Conservation (phyloP, 2,797 vertebrate genomes). For the Rhynchonycteris naso region DNA sequence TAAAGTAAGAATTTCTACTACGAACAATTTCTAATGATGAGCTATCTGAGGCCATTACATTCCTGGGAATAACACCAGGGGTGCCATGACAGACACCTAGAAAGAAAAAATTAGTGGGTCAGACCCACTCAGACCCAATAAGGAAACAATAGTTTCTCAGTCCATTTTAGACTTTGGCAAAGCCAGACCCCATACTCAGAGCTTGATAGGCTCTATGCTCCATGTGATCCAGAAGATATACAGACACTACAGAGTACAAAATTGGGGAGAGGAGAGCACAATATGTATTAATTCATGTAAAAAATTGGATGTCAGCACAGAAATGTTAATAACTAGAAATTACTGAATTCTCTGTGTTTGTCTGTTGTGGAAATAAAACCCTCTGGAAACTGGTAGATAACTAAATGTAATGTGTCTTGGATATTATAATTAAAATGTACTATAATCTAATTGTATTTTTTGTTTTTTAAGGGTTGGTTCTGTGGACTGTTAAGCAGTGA, state of each 20-base stretch:
- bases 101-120: neutral
- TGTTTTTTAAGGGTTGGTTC: slow-evolving; percentile 1
- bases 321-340: slow-evolving; percentile 65
- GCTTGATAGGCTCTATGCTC: neutral
- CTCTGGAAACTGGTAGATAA: slow-evolving; percentile 17
- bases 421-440: neutral
- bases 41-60: neutral
- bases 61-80: neutral
- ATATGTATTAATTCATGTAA: neutral
- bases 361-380: slow-evolving; percentile 68
- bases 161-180: neutral
- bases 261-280: neutral
- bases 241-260: neutral
- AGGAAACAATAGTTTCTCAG: neutral
- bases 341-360: slow-evolving; percentile 17
- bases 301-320: neutral
- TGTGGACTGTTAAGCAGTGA: neutral
- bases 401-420: neutral
- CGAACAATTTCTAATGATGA: neutral
- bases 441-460: neutral
- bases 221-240: neutral
- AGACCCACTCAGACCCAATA: neutral
- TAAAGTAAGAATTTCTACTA: neutral
- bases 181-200: neutral
- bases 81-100: neutral